Evolutionary conservation across 2,888 invertebrate genomes (phyloP).

Genomic region (Diaperis boleti): DNA sequence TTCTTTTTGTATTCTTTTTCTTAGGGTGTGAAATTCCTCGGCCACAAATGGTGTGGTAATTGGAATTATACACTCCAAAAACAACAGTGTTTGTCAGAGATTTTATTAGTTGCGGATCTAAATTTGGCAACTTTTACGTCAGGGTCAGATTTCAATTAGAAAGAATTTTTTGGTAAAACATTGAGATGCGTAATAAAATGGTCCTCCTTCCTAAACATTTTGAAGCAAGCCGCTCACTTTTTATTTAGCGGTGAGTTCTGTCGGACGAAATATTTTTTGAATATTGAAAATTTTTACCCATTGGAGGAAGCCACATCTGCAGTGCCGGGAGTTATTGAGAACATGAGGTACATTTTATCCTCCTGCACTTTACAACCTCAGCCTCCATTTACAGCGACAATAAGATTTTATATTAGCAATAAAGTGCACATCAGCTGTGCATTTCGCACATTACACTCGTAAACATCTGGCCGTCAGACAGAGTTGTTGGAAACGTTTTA

Average conservation of each 20-base stretch:
- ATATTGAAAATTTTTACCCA: too few species aligned
- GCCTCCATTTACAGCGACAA: conserved; percentile 32
- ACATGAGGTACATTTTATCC: conserved; percentile 4
- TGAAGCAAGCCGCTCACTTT: too few species aligned
- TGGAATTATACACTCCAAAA: conserved; percentile 10
- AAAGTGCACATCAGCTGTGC: conserved; percentile 24
- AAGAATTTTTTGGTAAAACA: too few species aligned
- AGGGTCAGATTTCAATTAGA: background rate
- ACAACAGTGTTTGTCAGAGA: background rate
- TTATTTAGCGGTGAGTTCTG: too few species aligned
- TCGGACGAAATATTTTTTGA: too few species aligned
- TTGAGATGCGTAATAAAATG: too few species aligned
- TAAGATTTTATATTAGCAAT: conserved; percentile 38
- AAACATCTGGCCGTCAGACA: conserved; percentile 22
- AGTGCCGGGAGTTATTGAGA: conserved; percentile 1
- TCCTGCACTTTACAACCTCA: conserved; percentile 24
- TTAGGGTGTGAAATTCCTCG: background rate
- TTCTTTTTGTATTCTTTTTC: background rate
- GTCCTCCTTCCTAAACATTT: too few species aligned
- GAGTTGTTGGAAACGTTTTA: conserved; percentile 19
- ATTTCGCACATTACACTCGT: conserved; percentile 27
- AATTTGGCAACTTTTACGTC: background rate
- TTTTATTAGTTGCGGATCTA: conserved; percentile 4
- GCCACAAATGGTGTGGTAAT: conserved; percentile 5
- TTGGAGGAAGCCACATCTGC: background rate